Percentiles rank a stretch among this genome's conserved stretches.
These are phyloP conservation scores for Bettongia penicillata DNA, from an alignment of 2,113 vertebrate genomes.

Conservation along the genomic window DNA sequence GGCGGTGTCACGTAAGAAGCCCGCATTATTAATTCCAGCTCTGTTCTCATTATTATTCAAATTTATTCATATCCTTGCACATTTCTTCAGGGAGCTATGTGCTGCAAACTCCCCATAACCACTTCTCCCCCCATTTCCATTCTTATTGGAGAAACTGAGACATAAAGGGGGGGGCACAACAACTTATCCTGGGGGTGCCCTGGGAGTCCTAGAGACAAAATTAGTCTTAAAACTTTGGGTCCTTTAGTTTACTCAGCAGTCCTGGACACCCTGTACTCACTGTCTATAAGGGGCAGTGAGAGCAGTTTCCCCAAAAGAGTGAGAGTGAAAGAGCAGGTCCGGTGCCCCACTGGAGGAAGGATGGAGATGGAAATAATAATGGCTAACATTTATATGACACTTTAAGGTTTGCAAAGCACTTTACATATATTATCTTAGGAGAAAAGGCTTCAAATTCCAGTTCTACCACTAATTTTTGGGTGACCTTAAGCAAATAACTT, in stretches of 20 bases:
- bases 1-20: conserved; percentile 67
- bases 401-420: not conserved
- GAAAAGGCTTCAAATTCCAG: not conserved
- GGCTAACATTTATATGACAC: not conserved
- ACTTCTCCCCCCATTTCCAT: conserved; percentile 52
- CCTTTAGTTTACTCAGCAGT: not conserved
- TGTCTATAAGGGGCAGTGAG: conserved; percentile 5
- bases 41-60: conserved; percentile 76
- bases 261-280: not conserved
- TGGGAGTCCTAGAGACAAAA: not conserved
- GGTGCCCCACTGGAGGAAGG: not conserved
- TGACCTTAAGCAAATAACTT: not conserved
- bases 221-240: not conserved
- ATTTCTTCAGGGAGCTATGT: conserved; percentile 51
- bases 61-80: conserved; percentile 75
- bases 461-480: not conserved
- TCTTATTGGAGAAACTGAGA: conserved; percentile 6
- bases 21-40: conserved; percentile 72
- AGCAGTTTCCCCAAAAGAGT: conserved; percentile 7
- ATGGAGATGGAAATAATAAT: not conserved
- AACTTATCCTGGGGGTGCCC: not conserved
- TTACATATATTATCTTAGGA: not conserved
- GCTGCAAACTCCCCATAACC: conserved; percentile 50
- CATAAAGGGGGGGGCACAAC: not conserved
- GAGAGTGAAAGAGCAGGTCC: not conserved